Evolutionary conservation across 2,113 vertebrate genomes (phyloP), one percentile per base, ranked within the genome.

Genomic region (Gallinago undulata): DNA sequence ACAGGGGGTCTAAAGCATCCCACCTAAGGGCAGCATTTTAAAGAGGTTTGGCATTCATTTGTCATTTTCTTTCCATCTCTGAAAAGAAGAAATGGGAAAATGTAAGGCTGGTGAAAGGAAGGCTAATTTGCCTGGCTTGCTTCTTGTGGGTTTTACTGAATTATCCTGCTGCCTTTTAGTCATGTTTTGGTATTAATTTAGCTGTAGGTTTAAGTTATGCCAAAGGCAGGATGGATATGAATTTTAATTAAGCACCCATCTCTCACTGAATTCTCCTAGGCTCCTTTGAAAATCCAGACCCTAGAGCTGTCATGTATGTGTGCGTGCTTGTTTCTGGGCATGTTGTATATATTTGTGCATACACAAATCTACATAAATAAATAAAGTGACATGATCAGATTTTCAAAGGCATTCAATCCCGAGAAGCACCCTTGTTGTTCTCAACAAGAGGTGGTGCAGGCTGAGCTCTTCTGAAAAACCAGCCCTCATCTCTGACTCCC

Each of bases 301-400:
- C 84, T 79, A 27, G 77, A 95, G 90, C 90, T 93, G 91, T 93
- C 94, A 87, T 72, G 89, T 78, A 16, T 62, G 81, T 41, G 69
- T 69, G 74, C 11, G 7, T 79, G 77, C 89, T 51, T 79, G 62
- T 95, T 96, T 73, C 91, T 83, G 87, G 89, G 81, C 67, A 89
- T 22, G 67, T 33, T 90, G 84, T 83, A 73, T 83, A 55, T 77
- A 94, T 83, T 73, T 69, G 74, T 90, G 84, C 89, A 87, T 59
- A 82, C 67, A 90, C 83, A 95, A 91, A 97, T 96, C 93, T 95
- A 83, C 94, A 96, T 94, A 94, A 97, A 96, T 89, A 97, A 95
- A 94, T 92, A 68, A 96, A 96, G 84, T 84, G 83, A 92, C 95
- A 95, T 6, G 64, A 94, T 90, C 76, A 84, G 83, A 73, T 73